Evolutionary conservation across 2,888 invertebrate genomes (phyloP).

Genomic region (Lomographa bimaculata): DNA sequence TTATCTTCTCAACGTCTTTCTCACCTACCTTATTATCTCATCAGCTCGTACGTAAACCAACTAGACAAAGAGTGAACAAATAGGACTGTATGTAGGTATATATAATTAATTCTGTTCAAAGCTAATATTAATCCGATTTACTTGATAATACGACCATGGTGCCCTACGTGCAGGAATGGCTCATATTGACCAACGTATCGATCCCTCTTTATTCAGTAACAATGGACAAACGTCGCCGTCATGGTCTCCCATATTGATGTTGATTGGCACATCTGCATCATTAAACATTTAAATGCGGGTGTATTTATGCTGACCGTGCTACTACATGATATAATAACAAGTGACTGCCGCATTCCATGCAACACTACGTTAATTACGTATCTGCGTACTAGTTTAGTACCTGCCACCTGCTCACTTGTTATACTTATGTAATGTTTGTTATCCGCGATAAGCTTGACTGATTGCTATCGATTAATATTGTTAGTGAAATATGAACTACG

Average conservation of each 20-base stretch:
- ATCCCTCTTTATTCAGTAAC: conserved; percentile 40
- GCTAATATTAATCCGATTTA: conserved; percentile 3
- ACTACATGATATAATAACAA: conserved; percentile 63
- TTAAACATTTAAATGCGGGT: conserved; percentile 69
- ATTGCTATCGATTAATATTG: conserved; percentile 32
- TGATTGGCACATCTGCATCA: conserved; percentile 60
- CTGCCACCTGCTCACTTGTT: conserved; percentile 5
- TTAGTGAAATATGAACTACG: neutral
- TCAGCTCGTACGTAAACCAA: too few species aligned
- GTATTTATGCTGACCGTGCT: conserved; percentile 63
- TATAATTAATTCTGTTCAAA: too few species aligned
- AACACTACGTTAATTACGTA: conserved; percentile 58
- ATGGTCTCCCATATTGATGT: conserved; percentile 50
- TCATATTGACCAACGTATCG: conserved; percentile 43
- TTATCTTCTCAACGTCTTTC: too few species aligned
- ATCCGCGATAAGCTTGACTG: conserved; percentile 25
- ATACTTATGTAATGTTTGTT: conserved; percentile 35
- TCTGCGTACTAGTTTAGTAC: conserved; percentile 17
- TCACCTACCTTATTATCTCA: too few species aligned
- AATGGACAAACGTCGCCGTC: conserved; percentile 40
- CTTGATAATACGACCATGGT: conserved; percentile 11
- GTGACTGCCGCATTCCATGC: conserved; percentile 74
- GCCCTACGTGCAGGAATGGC: conserved; percentile 31
- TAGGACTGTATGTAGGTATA: too few species aligned
- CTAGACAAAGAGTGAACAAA: too few species aligned